Percentiles rank a stretch among this genome's conserved stretches.
Evolutionary conservation across 2,113 vertebrate species (phyloP).

Genomic region (Lophius piscatorius): DNA sequence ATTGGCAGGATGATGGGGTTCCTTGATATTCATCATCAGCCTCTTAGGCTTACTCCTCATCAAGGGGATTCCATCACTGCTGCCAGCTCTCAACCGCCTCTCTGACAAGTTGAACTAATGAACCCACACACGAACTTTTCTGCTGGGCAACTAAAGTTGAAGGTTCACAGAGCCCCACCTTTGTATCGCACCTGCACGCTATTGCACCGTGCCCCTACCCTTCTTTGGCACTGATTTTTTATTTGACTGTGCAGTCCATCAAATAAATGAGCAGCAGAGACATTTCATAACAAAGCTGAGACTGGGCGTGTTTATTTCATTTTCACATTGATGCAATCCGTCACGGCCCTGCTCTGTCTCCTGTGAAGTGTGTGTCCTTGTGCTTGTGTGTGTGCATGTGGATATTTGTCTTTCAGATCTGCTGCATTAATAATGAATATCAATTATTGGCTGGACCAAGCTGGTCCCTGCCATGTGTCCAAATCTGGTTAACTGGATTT

Average conservation of each 20-base stretch:
- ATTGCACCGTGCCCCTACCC: slow-evolving; percentile 1
- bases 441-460: slow-evolving; percentile 66
- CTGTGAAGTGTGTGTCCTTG: slow-evolving; percentile 11
- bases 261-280: slow-evolving; percentile 72
- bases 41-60: slow-evolving; percentile 18
- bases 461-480: slow-evolving; percentile 50
- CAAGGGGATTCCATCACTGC: slow-evolving; percentile 21
- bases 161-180: slow-evolving; percentile 17
- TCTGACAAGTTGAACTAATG: slow-evolving; percentile 45
- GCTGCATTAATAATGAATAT: slow-evolving; percentile 67
- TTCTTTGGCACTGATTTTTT: slow-evolving; percentile 37
- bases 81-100: slow-evolving; percentile 43
- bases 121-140: slow-evolving; percentile 54
- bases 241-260: slow-evolving; percentile 63
- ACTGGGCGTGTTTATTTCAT: slow-evolving; percentile 70
- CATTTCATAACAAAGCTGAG: slow-evolving; percentile 70
- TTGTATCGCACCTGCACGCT: slow-evolving; percentile 14
- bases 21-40: slow-evolving; percentile 40
- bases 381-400: background rate
- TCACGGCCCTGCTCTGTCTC: slow-evolving; percentile 5
- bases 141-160: slow-evolving; percentile 39
- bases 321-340: slow-evolving; percentile 44
- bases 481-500: slow-evolving; percentile 73
- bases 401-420: slow-evolving; percentile 21
- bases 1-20: slow-evolving; percentile 47